A percentile compares a stretch with the other conserved stretches of the same genome.
phyloP scores from a whole-genome alignment of 2,888 invertebrate genomes.

The Megaustenia siamemsis region DNA sequence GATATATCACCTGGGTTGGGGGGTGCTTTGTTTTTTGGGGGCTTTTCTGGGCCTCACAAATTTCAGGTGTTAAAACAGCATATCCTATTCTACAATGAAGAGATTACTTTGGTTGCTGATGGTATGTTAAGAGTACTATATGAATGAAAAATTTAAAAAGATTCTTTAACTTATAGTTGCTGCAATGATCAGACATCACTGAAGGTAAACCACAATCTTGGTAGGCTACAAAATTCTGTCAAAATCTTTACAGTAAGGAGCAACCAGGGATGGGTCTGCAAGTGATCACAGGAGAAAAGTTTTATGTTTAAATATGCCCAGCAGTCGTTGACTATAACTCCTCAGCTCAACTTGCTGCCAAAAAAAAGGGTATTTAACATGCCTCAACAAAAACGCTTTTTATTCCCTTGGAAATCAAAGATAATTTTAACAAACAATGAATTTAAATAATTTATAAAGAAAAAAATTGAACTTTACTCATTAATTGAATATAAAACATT shows the following conservation, averaged over 20 bases:
- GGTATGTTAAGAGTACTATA: no score
- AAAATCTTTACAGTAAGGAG: constrained; percentile 48
- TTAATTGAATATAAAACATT: no score
- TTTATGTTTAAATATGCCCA: constrained; percentile 20
- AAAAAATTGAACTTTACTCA: no score
- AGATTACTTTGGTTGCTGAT: no score
- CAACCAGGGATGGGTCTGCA: constrained; percentile 56
- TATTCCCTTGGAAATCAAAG: background rate
- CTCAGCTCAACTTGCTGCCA: background rate
- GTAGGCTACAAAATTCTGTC: constrained; percentile 57
- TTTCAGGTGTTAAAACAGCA: no score
- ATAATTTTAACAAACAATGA: background rate
- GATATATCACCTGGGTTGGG: no score
- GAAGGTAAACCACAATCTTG: constrained; percentile 52
- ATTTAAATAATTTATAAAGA: no score
- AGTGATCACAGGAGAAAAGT: constrained; percentile 35
- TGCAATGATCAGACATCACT: background rate
- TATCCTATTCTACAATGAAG: no score
- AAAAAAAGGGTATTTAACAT: background rate
- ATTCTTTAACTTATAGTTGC: no score
- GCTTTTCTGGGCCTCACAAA: no score
- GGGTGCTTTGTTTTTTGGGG: no score
- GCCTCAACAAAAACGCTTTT: constrained; percentile 1
- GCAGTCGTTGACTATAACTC: constrained; percentile 43
- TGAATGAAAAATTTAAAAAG: no score